Evolutionary conservation across 1,140 invertebrate species (phyloP).

Genomic region (Trichonephila inaurata): DNA sequence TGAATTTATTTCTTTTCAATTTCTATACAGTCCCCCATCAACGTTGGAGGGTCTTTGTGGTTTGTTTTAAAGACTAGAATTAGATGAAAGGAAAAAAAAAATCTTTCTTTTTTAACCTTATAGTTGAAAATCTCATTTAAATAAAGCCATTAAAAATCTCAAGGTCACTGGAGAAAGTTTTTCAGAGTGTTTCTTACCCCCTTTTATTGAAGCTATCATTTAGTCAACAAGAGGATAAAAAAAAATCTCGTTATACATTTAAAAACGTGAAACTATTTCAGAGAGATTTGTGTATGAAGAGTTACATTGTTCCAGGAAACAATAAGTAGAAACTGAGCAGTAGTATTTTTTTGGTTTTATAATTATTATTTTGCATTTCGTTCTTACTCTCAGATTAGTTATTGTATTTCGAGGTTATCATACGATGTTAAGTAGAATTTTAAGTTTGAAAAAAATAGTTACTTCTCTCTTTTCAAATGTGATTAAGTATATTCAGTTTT

Average conservation of each 20-base stretch:
- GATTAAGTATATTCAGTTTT: no score
- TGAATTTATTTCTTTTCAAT: not conserved
- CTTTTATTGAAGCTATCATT: not conserved
- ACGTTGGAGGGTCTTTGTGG: not conserved
- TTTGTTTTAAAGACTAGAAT: slow-evolving; percentile 47
- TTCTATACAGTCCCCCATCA: not conserved
- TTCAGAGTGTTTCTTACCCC: not conserved
- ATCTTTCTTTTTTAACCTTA: not conserved
- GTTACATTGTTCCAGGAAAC: slow-evolving; percentile 38
- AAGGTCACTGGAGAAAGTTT: slow-evolving; percentile 45
- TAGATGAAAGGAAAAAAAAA: not conserved
- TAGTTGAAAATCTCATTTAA: slow-evolving; percentile 58
- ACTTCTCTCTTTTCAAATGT: no score
- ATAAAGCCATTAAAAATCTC: slow-evolving; percentile 63
- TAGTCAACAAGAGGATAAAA: not conserved
- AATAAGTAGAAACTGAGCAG: not conserved
- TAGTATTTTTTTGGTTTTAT: not conserved
- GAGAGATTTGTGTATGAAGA: not conserved
- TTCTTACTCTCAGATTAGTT: not conserved
- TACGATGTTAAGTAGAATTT: not conserved
- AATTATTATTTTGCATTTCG: not conserved
- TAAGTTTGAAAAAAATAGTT: no score
- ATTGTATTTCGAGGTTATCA: not conserved
- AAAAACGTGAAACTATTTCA: not conserved
- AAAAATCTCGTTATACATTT: not conserved